Evolutionary conservation across 2,797 vertebrate genomes (phyloP).

Genomic region (Lophius americanus): DNA sequence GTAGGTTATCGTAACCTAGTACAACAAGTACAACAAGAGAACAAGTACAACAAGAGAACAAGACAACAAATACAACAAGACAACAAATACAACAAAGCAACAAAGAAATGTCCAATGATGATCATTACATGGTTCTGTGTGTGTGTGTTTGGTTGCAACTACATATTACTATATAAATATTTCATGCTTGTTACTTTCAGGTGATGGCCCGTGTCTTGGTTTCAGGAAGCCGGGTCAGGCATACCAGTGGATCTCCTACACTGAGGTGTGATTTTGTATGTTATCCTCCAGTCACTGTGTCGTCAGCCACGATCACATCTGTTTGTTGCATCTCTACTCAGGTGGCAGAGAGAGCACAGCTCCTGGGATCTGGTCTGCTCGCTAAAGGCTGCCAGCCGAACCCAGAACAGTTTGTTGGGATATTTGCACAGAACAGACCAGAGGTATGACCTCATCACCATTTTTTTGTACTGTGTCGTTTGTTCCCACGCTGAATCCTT

Average conservation of each 20-base stretch:
- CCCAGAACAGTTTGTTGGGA: constrained; percentile 80
- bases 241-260: constrained; percentile 85
- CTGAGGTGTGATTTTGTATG: constrained; percentile 68
- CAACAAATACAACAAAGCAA: no score
- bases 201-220: constrained; percentile 80
- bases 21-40: no score
- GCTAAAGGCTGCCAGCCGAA: constrained; percentile 81
- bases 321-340: constrained; percentile 41
- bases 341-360: constrained; percentile 81
- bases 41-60: no score
- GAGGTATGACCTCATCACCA: constrained; percentile 69
- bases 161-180: background rate
- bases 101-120: no score
- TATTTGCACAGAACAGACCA: constrained; percentile 84
- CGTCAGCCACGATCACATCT: background rate
- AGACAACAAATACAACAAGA: no score
- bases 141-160: background rate
- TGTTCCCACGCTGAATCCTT: background rate
- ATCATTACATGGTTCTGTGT: no score
- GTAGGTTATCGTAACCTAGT: no score
- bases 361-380: constrained; percentile 82
- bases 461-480: no score
- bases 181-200: constrained; percentile 47
- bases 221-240: constrained; percentile 80
- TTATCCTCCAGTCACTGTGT: constrained; percentile 1